Base-by-base conservation (phyloP, 2,888 invertebrate genomes). In the Apamea crenata region DNA sequence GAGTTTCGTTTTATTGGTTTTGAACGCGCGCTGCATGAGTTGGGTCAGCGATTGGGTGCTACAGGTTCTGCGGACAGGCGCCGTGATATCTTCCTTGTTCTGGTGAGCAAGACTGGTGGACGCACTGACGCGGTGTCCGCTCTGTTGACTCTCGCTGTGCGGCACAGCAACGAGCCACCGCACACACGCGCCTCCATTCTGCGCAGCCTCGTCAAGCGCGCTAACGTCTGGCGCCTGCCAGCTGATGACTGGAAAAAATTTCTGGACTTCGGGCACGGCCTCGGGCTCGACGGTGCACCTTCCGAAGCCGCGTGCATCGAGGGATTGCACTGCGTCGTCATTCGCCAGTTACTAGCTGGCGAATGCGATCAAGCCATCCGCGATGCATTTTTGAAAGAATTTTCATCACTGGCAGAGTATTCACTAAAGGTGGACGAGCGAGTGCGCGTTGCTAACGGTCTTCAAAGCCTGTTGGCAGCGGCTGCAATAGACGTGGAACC, bases 51-150 rank as follows among this genome's bases (percentile, higher is more conserved):
- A 44, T 44, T 44, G 44, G 12, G 44, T 44, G 12, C 44, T 44
- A 44, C 44, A 44, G 44, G 44, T 44, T 44, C 44, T 44, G 44
- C 10, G 10, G 44, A 44, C 12, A 44, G 44, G 1, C 44, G 44
- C 44, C 44, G 10, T 63, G 93, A 91, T 79, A 95, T 96, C 84
- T 90, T 96, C 79, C 87, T 95, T 6, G 95, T 96, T 6, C 90
- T 96, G 61, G 93, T 96, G 0, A 96, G 95, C 83, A 96, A 96
- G 81, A 94, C 91, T 47, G 95, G 95, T 6, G 94, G 94, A 0
- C 90, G 92, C 53, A 84, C 82, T 5, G 92, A 93, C 4, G 89
- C 91, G 61, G 86, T 95, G 5, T 90, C 91, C 21, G 87, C 90
- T 40, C 78, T 96, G 50, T 77, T 96, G 63, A 87, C 91, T 59